phyloP scores from a whole-genome alignment of 2,797 vertebrate genomes.

The Hydrocynus forskahlii region DNA sequence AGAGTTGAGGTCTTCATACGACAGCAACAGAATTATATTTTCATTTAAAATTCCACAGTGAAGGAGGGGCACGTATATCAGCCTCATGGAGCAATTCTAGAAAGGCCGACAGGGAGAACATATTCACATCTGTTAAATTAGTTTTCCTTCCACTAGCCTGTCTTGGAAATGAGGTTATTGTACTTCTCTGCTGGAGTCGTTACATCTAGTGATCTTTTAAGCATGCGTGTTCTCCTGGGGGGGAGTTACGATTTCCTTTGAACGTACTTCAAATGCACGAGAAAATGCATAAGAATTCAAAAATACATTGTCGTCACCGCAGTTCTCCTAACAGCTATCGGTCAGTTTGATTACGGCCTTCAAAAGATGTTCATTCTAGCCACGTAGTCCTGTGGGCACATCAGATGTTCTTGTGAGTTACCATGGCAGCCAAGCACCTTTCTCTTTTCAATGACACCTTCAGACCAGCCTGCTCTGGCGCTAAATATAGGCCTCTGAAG shows the following conservation, averaged over 20 bases:
- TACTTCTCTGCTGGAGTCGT: not conserved
- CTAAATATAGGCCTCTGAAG: conserved; percentile 58
- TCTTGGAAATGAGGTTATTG: conserved; percentile 1
- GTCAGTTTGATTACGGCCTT: conserved; percentile 9
- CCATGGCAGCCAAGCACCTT: conserved; percentile 60
- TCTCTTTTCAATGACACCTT: conserved; percentile 49
- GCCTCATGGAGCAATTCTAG: not conserved
- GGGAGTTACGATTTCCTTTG: not conserved
- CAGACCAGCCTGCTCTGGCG: conserved; percentile 34
- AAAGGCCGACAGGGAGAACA: conserved; percentile 13
- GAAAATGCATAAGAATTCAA: not conserved
- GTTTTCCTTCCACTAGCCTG: conserved; percentile 1
- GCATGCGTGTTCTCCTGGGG: not conserved
- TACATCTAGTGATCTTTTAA: conserved; percentile 18
- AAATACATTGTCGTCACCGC: not conserved
- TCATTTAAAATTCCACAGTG: not conserved
- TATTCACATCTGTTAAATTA: conserved; percentile 11
- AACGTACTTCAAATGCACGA: not conserved
- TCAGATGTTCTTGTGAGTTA: conserved; percentile 53
- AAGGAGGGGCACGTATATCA: not conserved
- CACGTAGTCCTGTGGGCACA: conserved; percentile 31
- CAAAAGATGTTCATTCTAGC: conserved; percentile 16
- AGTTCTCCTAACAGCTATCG: not conserved
- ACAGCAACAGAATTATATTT: conserved; percentile 19
- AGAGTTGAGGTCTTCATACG: not conserved